Evolutionary conservation across 1,140 invertebrate genomes (phyloP), one percentile per base, ranked within the genome.

Genomic region (Euborellia annulipes): DNA sequence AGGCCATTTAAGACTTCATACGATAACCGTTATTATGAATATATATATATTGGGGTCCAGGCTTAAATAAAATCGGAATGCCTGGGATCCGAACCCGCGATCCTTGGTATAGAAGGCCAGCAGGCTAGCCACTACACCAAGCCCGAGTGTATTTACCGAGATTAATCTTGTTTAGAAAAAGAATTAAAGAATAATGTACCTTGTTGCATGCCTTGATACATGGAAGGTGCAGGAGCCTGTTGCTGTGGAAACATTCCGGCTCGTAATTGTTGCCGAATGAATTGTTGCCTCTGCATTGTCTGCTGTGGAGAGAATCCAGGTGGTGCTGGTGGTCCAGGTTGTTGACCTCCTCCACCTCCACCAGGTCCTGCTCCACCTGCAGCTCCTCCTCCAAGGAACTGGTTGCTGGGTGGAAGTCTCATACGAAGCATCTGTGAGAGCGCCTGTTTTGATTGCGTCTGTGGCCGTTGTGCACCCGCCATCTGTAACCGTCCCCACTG

Each of bases 351-450:
- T 14, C 57, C 46, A 16, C 48, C 37, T 52, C 59, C 47, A 61
- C 62, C 43, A 62, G 63, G 7, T 53, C 51, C 3, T 3, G 60
- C 53, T 14, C 57, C 46, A 16, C 48, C 37, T 52, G 59, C 47
- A 61, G 62, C 43, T 63, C 63, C 6, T 53, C 51, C 3, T 59
- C 55, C 55, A 4, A 72, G 68, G 42, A 69, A 68, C 48, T 68
- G 70, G 47, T 62, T 67, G 4, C 65, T 57, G 1, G 64, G 64
- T 3, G 62, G 65, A 19, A 71, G 58, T 19, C 76, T 67, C 50
- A 79, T 70, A 1, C 85, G 68, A 39, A 93, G 62, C 83, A 92
- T 87, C 51, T 87, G 79, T 2, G 82, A 84, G 2, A 92, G 61
- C 1, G 87, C 86, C 58, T 85, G 83, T 55, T 91, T 91, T 47